Percentiles rank a stretch among this genome's conserved stretches.
phyloP scores from a whole-genome alignment of 2,113 vertebrate species.

The Poeciliopsis retropinna region DNA sequence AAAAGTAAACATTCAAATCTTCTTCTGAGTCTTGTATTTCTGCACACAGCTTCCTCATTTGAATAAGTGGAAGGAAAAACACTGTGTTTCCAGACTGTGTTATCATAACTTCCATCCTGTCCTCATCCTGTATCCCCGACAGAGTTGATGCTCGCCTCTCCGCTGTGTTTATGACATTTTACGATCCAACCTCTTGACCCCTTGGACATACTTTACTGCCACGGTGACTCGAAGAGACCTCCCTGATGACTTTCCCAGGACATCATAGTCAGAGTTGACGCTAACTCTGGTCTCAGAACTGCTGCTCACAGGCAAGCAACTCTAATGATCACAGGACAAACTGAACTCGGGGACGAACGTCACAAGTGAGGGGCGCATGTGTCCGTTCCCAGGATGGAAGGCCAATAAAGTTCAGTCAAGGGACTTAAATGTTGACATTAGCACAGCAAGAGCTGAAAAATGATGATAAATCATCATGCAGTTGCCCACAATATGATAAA shows the following conservation, averaged over 20 bases:
- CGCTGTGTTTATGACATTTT: constrained; percentile 50
- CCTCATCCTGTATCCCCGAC: constrained; percentile 27
- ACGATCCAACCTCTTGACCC: constrained; percentile 54
- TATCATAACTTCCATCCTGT: constrained; percentile 46
- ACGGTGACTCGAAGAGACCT: constrained; percentile 37
- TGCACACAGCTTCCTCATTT: constrained; percentile 4
- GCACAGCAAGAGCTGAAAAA: constrained; percentile 45
- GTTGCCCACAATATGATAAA: constrained; percentile 2
- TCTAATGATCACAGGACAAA: neutral
- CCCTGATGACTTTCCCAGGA: constrained; percentile 62
- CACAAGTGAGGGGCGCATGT: constrained; percentile 14
- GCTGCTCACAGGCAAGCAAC: neutral
- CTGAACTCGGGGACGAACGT: constrained; percentile 23
- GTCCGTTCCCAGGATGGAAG: constrained; percentile 53
- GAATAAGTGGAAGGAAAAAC: constrained; percentile 32
- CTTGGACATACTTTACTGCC: constrained; percentile 40
- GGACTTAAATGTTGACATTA: constrained; percentile 37
- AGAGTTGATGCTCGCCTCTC: constrained; percentile 7
- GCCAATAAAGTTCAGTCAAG: constrained; percentile 33
- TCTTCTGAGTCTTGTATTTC: neutral
- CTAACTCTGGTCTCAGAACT: constrained; percentile 41
- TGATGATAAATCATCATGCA: constrained; percentile 13
- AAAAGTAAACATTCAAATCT: neutral
- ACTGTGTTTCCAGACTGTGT: constrained; percentile 34
- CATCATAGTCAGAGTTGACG: constrained; percentile 4